phyloP scores from a whole-genome alignment of 2,797 vertebrate genomes.

The Myioborus melanocephalus region DNA sequence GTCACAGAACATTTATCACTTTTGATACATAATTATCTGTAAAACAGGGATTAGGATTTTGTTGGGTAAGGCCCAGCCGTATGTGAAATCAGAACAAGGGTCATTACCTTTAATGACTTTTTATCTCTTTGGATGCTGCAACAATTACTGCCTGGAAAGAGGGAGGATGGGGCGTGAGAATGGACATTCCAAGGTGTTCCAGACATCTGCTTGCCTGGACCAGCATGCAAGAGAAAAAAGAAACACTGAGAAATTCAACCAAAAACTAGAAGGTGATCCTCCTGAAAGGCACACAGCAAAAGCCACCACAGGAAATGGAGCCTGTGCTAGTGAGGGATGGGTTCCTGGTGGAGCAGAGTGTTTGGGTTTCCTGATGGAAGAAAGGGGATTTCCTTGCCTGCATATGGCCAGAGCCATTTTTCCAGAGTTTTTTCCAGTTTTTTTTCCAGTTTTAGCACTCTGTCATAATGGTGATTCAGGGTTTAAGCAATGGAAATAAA shows the following conservation, averaged over 20 bases:
- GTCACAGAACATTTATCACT: conserved; percentile 51
- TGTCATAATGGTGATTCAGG: background rate
- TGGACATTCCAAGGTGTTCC: background rate
- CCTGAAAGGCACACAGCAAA: background rate
- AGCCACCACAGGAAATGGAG: background rate
- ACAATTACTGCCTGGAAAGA: conserved; percentile 19
- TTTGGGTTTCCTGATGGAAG: background rate
- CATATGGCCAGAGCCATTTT: background rate
- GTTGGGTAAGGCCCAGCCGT: conserved; percentile 6
- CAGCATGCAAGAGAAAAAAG: background rate
- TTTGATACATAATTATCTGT: conserved; percentile 47
- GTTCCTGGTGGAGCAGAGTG: background rate
- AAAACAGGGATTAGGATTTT: conserved; percentile 42
- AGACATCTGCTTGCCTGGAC: conserved; percentile 25
- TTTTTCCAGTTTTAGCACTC: background rate
- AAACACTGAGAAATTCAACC: background rate
- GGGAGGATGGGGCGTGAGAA: background rate
- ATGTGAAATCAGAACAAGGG: conserved; percentile 49
- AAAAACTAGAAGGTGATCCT: background rate
- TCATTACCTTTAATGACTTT: conserved; percentile 57
- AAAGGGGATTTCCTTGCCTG: background rate
- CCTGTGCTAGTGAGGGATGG: background rate
- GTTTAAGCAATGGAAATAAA: background rate
- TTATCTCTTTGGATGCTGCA: conserved; percentile 23
- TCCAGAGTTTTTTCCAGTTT: background rate